Evolutionary conservation across 2,888 invertebrate species (phyloP), one percentile per base, ranked within the genome.

Genomic region (Epinotia ramella): DNA sequence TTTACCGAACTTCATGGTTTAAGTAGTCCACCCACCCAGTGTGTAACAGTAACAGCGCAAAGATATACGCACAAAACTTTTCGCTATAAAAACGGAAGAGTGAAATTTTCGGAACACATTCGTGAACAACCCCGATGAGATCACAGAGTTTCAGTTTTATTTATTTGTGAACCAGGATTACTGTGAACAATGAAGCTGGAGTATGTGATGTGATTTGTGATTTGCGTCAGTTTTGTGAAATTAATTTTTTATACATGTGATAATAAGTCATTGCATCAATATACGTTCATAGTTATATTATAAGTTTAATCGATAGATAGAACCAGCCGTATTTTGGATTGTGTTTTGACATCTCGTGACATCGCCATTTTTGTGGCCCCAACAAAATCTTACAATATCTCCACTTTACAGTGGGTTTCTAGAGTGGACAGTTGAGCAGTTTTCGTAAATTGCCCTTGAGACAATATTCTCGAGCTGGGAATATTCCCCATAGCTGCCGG

Each of bases 71-170:
- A 83, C 81, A 84, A 85, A 85, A 87, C 81, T 82, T 83, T 85
- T 85, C 80, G 84, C 83, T 91, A 92, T 92, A 92, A 89, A 93
- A 89, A 90, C 87, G 83, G 78, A 81, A 78, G 80, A 80, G 83
- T 83, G 86, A 87, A 88, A 88, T 89, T 87, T 84, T 82, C 84
- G 80, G 80, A 80, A 81, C 80, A 82, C 90, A 90, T 90, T 92
- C 64, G 56, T 24, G 28, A 59, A 53, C 65, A 66, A 63, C 44
- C 28, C 33, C 16, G 44, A n/a, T 2, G 40, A 24, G 20, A 60
- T 44, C 69, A 73, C 49, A 77, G 79, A 80, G 77, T 81, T 46
- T 57, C 44, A 44, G 79, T 82, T 83, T 79, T 81, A 83, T 84
- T 78, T 82, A 79, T 76, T 79, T 78, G 80, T 76, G 78, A 75